Evolutionary conservation across 2,113 vertebrate genomes (phyloP).

Genomic region (Camelus dromedarius): DNA sequence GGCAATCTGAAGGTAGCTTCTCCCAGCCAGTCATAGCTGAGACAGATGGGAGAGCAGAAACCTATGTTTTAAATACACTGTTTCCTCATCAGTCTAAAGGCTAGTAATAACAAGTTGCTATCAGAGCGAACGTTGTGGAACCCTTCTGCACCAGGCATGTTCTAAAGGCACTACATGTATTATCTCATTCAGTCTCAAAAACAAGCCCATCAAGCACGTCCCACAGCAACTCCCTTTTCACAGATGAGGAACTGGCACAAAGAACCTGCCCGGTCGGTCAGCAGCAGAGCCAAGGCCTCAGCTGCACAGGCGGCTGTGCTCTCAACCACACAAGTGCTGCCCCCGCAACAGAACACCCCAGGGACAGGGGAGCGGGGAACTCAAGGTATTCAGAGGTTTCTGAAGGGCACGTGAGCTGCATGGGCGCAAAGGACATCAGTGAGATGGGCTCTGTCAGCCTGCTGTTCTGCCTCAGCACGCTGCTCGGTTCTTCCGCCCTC

Average conservation of each 20-base stretch:
- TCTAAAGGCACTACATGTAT: not conserved
- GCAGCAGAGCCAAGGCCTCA: not conserved
- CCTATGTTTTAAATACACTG: not conserved
- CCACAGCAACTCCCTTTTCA: not conserved
- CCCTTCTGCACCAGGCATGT: not conserved
- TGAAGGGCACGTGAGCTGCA: accelerated
- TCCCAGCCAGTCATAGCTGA: not conserved
- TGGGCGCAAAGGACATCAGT: not conserved
- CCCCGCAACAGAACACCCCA: not conserved
- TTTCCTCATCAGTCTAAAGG: not conserved
- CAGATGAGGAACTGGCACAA: not conserved
- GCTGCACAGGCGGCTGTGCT: not conserved
- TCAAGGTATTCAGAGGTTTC: not conserved
- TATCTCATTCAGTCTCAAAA: not conserved
- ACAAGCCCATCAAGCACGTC: not conserved
- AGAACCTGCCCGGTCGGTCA: not conserved
- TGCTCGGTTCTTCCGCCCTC: accelerated
- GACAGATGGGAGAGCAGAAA: not conserved
- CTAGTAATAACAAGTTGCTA: not conserved
- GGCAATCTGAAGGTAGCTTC: not conserved
- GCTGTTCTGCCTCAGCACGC: accelerated
- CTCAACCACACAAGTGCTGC: accelerated
- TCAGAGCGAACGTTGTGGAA: not conserved
- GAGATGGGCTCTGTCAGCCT: no score
- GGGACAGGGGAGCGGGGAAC: not conserved